phyloP scores from a whole-genome alignment of 2,888 invertebrate genomes.

The Formica aserva region DNA sequence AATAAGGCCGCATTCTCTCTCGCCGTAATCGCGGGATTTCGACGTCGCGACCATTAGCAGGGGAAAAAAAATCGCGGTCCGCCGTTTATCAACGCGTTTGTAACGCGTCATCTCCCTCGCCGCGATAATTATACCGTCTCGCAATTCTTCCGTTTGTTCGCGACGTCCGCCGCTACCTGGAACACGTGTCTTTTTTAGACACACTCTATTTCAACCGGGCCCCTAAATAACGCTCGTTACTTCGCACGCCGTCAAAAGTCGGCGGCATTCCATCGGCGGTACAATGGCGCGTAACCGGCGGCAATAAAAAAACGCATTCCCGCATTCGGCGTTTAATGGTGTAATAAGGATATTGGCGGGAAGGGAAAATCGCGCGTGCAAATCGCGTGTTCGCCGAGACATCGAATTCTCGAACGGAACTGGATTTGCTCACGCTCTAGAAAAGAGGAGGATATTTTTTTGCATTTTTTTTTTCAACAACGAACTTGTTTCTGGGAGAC shows the following conservation, averaged over 20 bases:
- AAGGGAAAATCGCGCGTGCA: not conserved
- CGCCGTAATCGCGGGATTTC: constrained; percentile 27
- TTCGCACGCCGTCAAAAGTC: constrained; percentile 45
- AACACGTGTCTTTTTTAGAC: constrained; percentile 55
- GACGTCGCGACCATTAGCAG: not conserved
- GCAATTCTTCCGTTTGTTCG: constrained; percentile 39
- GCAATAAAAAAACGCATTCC: constrained; percentile 56
- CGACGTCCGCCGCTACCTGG: not conserved
- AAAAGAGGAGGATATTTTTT: not conserved
- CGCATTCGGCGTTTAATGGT: constrained; percentile 25
- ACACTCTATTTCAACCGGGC: constrained; percentile 12
- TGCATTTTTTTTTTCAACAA: not conserved
- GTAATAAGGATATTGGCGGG: constrained; percentile 14
- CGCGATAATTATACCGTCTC: constrained; percentile 57
- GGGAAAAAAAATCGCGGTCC: constrained; percentile 42
- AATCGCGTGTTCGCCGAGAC: constrained; percentile 9
- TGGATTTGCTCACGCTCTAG: not conserved
- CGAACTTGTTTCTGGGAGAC: not conserved
- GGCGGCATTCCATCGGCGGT: constrained; percentile 54
- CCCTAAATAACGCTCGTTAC: constrained; percentile 54
- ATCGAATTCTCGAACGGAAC: not conserved
- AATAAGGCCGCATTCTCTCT: constrained; percentile 42
- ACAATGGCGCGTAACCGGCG: constrained; percentile 63
- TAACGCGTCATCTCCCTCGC: constrained; percentile 7
- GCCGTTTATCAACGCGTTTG: constrained; percentile 12